These are phyloP conservation scores for Rousettus leschenaultii DNA, from an alignment of 2,113 vertebrate species.

Conservation along the genomic window DNA sequence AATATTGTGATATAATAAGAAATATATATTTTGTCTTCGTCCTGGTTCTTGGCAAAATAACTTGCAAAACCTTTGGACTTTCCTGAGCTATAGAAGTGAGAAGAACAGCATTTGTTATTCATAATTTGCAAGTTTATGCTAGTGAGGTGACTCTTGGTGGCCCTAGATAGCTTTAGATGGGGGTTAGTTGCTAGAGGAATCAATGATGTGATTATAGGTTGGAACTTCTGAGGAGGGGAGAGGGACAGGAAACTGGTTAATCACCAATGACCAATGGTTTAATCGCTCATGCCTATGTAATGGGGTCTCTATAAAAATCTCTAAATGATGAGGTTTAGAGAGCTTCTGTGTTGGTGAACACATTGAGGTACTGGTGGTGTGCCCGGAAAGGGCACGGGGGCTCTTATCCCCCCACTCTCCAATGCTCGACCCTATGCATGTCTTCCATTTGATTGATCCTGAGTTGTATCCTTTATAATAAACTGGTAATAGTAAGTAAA, in stretches of 20 bases:
- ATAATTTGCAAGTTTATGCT: not conserved
- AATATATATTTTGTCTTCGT: not conserved
- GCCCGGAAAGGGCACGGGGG: too few relatives aligned
- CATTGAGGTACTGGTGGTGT: too few relatives aligned
- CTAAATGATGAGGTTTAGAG: too few relatives aligned
- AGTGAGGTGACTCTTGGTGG: not conserved
- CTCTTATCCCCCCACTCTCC: too few relatives aligned
- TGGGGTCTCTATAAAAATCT: not conserved
- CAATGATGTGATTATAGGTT: not conserved
- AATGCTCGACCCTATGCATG: too few relatives aligned
- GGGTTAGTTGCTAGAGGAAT: not conserved
- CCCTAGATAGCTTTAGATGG: not conserved
- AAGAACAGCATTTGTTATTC: not conserved
- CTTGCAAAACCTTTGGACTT: not conserved
- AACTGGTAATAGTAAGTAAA: too few relatives aligned
- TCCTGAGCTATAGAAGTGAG: not conserved
- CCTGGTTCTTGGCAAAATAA: not conserved
- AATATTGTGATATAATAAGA: not conserved
- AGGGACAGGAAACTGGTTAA: not conserved
- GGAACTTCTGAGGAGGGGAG: not conserved
- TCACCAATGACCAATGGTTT: not conserved
- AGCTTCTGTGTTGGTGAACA: too few relatives aligned
- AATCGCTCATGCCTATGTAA: not conserved
- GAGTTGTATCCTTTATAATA: not conserved
- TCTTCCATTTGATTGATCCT: not conserved